Conservation (phyloP, 2,888 invertebrate genomes). For the Bombylius major region DNA sequence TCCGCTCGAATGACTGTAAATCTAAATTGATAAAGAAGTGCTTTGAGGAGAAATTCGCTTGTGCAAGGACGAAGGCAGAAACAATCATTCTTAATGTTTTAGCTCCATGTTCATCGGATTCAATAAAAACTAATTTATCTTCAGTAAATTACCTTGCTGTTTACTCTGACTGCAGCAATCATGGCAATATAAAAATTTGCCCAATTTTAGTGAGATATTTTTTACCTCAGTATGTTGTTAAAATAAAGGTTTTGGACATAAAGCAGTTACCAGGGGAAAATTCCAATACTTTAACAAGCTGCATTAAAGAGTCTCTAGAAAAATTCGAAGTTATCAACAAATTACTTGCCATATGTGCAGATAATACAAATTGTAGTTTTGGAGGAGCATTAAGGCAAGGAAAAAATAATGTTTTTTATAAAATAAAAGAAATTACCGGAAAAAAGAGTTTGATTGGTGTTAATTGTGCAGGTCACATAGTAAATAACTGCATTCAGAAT, state of each 20-base stretch:
- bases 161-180: no score
- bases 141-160: no score
- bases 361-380: constrained; percentile 9
- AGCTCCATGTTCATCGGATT: no score
- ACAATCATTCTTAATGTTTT: no score
- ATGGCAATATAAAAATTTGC: constrained; percentile 11
- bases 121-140: no score
- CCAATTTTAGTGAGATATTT: constrained; percentile 12
- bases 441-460: constrained; percentile 7
- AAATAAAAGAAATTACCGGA: neutral
- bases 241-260: constrained; percentile 12
- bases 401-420: constrained; percentile 1
- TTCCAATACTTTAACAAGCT: constrained; percentile 5
- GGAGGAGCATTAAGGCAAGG: constrained; percentile 4
- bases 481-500: constrained; percentile 4
- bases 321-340: constrained; percentile 2
- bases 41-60: no score
- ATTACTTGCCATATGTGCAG: constrained; percentile 7
- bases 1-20: no score
- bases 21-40: no score
- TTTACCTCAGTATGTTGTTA: constrained; percentile 9
- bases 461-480: constrained; percentile 6
- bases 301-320: neutral
- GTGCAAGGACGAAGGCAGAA: no score
- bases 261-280: constrained; percentile 10